Evolutionary conservation across 2,113 vertebrate species (phyloP).

Genomic region (Mormyrus lacerda): DNA sequence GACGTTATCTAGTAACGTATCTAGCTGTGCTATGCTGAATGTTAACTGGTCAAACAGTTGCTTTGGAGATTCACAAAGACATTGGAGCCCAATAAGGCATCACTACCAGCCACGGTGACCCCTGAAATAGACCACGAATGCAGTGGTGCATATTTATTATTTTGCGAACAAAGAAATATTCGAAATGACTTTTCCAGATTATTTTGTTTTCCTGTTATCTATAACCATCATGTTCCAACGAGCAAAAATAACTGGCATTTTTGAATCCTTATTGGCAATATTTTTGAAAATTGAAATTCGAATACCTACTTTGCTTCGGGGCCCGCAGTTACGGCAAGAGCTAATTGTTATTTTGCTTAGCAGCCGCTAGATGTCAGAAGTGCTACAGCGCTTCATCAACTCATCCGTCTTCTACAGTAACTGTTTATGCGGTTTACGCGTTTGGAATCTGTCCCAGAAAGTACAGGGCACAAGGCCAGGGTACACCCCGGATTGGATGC

Average conservation of each 20-base stretch:
- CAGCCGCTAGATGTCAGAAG: slow-evolving; percentile 7
- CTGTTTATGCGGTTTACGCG: background rate
- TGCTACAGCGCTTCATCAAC: background rate
- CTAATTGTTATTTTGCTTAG: background rate
- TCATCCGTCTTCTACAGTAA: background rate
- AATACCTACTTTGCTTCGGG: background rate
- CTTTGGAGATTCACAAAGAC: background rate
- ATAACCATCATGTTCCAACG: background rate
- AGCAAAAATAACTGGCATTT: background rate
- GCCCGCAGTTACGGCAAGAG: background rate
- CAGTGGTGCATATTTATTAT: background rate
- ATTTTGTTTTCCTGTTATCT: background rate
- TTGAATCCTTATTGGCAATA: background rate
- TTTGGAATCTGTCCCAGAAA: background rate
- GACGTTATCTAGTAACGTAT: background rate
- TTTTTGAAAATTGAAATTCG: background rate
- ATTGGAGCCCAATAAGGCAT: background rate
- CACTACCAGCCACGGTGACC: background rate
- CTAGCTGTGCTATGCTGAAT: background rate
- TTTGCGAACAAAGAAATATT: background rate
- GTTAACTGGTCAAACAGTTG: background rate
- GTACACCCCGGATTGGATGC: background rate
- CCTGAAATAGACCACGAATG: background rate
- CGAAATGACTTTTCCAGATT: background rate
- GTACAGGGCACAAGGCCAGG: background rate